A percentile compares a stretch with the other conserved stretches of the same genome.
phyloP scores from a whole-genome alignment of 2,113 vertebrate genomes.

The Sminthopsis crassicaudata region DNA sequence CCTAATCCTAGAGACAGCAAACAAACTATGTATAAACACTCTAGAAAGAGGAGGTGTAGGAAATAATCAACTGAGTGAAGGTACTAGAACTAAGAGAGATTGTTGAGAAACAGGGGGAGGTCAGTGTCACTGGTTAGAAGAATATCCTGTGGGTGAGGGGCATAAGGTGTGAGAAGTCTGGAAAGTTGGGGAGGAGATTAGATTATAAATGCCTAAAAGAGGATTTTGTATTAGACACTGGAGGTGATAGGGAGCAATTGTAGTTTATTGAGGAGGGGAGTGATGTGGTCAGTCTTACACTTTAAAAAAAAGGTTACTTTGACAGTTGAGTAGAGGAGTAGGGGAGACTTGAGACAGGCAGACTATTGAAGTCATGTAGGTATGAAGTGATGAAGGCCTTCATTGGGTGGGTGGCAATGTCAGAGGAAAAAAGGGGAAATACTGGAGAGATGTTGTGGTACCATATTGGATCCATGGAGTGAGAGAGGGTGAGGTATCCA shows the following conservation, averaged over 20 bases:
- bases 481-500: not conserved
- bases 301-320: not conserved
- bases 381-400: not conserved
- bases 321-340: not conserved
- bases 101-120: not conserved
- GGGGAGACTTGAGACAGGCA: not conserved
- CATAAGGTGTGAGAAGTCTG: not conserved
- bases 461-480: not conserved
- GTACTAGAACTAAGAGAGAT: not conserved
- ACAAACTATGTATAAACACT: not conserved
- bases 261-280: not conserved
- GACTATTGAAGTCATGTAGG: not conserved
- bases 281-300: not conserved
- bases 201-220: not conserved
- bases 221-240: not conserved
- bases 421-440: not conserved
- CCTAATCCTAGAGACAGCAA: not conserved
- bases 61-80: not conserved
- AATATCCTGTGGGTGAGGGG: not conserved
- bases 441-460: not conserved
- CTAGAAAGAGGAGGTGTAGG: not conserved
- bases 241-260: not conserved
- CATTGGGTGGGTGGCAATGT: not conserved
- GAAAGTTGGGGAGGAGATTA: not conserved
- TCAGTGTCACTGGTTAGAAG: not conserved